phyloP scores from a whole-genome alignment of 2,797 vertebrate genomes.

The Cheirogaleus major region DNA sequence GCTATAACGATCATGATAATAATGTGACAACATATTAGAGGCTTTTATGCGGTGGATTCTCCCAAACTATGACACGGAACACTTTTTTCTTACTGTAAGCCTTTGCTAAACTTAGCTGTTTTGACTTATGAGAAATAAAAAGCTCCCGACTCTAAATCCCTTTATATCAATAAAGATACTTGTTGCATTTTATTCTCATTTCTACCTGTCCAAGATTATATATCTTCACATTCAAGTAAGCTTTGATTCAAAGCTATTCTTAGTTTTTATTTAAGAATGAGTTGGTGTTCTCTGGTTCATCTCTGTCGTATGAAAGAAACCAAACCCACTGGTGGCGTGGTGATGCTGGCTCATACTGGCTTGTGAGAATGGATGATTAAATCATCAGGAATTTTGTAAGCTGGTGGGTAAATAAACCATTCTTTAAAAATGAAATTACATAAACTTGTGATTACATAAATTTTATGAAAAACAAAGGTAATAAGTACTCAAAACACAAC shows the following conservation, averaged over 20 bases:
- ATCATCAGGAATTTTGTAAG: conserved; percentile 1
- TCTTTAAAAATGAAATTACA: background rate
- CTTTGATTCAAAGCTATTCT: background rate
- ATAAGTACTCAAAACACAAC: background rate
- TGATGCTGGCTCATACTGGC: background rate
- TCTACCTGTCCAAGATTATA: background rate
- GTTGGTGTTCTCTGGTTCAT: background rate
- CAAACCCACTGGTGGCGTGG: background rate
- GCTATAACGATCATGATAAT: background rate
- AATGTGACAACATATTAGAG: background rate
- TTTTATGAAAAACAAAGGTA: background rate
- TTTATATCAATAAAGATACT: background rate
- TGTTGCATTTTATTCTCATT: background rate
- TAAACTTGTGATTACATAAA: background rate
- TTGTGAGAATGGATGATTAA: background rate
- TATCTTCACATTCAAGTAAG: background rate
- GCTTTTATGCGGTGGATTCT: background rate
- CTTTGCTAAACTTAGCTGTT: background rate
- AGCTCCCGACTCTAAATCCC: background rate
- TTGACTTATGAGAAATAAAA: background rate
- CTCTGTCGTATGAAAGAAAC: background rate
- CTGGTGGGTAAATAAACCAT: background rate
- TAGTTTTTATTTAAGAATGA: conserved; percentile 21
- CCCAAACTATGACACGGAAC: background rate
- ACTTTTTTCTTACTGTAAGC: background rate